Conservation (phyloP, 2,888 invertebrate species). For the Saturnia japonica region DNA sequence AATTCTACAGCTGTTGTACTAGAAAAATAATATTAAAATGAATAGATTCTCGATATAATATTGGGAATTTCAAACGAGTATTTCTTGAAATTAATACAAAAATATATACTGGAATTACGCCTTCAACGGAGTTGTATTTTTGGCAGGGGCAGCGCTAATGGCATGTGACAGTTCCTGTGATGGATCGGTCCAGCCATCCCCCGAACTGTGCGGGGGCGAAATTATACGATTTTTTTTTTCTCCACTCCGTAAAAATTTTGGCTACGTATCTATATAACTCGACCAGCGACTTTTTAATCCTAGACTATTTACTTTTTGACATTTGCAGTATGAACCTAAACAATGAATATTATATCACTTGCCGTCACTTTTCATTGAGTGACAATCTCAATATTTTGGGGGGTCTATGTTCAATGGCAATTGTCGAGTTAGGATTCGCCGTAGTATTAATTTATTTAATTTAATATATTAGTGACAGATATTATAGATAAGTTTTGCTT, state of each 20-base stretch:
- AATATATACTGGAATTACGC: slow-evolving; percentile 26
- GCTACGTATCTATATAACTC: not conserved
- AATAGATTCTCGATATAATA: not conserved
- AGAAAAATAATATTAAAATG: not conserved
- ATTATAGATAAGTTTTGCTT: too few species aligned
- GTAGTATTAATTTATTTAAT: too few species aligned
- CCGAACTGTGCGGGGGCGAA: slow-evolving; percentile 37
- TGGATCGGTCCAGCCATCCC: slow-evolving; percentile 60
- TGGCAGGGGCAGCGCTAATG: slow-evolving; percentile 68
- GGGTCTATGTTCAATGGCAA: too few species aligned
- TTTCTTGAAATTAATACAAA: slow-evolving; percentile 6
- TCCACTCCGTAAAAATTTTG: slow-evolving; percentile 18
- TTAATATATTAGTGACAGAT: too few species aligned
- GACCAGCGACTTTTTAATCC: too few species aligned
- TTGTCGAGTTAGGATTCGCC: too few species aligned
- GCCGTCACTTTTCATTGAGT: too few species aligned
- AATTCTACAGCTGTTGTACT: not conserved
- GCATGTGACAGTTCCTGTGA: slow-evolving; percentile 77
- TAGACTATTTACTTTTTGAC: too few species aligned
- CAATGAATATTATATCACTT: too few species aligned
- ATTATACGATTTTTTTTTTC: slow-evolving; percentile 53
- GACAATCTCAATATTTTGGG: too few species aligned
- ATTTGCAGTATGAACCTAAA: too few species aligned
- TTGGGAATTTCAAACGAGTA: not conserved
- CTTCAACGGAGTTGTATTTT: slow-evolving; percentile 25